Evolutionary conservation across 2,113 vertebrate genomes (phyloP).

Genomic region (Hemiprocne comata): DNA sequence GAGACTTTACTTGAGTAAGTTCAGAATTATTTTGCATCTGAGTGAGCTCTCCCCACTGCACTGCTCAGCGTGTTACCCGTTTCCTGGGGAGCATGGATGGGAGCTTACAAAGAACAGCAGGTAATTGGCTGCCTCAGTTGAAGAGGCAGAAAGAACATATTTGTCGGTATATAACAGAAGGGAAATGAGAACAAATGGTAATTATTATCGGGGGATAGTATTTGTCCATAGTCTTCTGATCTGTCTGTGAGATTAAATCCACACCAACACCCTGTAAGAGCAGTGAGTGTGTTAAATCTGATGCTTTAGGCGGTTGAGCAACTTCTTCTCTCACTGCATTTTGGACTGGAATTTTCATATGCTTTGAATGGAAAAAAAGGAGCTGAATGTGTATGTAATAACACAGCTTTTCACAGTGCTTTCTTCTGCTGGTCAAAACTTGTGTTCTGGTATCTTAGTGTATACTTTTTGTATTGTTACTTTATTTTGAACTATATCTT

Average conservation of each 20-base stretch:
- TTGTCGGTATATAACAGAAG: background rate
- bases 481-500: background rate
- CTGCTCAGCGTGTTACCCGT: background rate
- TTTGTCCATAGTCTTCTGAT: background rate
- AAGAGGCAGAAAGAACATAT: background rate
- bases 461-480: background rate
- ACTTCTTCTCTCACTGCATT: background rate
- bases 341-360: background rate
- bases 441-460: background rate
- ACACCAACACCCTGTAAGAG: background rate
- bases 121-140: slow-evolving; percentile 21
- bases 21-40: background rate
- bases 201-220: background rate
- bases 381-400: background rate
- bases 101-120: slow-evolving; percentile 20
- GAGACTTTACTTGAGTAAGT: background rate
- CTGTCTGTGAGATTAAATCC: background rate
- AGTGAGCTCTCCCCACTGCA: background rate
- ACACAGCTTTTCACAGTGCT: background rate
- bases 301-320: background rate
- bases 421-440: background rate
- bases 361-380: background rate
- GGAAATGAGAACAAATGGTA: background rate
- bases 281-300: background rate
- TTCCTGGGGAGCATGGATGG: slow-evolving; percentile 15